These are phyloP conservation scores for Hippoglossus stenolepis DNA, from an alignment of 2,113 vertebrate species.

Conservation along the genomic window DNA sequence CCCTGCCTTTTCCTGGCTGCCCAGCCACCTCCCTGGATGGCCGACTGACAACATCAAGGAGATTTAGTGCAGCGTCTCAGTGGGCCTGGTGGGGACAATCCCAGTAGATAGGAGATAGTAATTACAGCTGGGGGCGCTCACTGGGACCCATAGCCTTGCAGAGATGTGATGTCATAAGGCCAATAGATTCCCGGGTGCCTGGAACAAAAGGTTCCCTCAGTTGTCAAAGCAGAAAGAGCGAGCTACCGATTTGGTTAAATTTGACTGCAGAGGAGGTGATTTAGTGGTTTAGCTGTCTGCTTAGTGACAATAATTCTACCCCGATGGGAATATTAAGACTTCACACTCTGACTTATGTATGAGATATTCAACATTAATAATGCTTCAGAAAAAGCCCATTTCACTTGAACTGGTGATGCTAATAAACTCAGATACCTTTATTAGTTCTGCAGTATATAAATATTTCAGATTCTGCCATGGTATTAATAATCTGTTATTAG, in stretches of 20 bases:
- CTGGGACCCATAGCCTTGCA: constrained; percentile 60
- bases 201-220: constrained; percentile 58
- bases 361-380: constrained; percentile 60
- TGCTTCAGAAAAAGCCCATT: constrained; percentile 34
- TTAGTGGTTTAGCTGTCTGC: constrained; percentile 46
- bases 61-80: constrained; percentile 67
- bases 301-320: constrained; percentile 47
- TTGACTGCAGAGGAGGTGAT: constrained; percentile 42
- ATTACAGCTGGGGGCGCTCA: constrained; percentile 62
- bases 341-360: constrained; percentile 50
- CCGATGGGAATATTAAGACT: constrained; percentile 43
- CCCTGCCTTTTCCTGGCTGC: constrained; percentile 33
- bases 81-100: constrained; percentile 56
- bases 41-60: constrained; percentile 62
- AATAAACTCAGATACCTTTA: constrained; percentile 38
- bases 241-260: constrained; percentile 41
- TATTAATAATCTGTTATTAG: constrained; percentile 27
- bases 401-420: constrained; percentile 26
- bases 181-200: constrained; percentile 61
- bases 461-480: constrained; percentile 27
- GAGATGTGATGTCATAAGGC: constrained; percentile 64
- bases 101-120: constrained; percentile 64
- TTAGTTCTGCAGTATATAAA: constrained; percentile 31
- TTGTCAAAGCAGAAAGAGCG: constrained; percentile 46
- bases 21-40: constrained; percentile 47